Evolutionary conservation across 2,888 invertebrate species (phyloP).

Genomic region (Bruchidius siliquastri): DNA sequence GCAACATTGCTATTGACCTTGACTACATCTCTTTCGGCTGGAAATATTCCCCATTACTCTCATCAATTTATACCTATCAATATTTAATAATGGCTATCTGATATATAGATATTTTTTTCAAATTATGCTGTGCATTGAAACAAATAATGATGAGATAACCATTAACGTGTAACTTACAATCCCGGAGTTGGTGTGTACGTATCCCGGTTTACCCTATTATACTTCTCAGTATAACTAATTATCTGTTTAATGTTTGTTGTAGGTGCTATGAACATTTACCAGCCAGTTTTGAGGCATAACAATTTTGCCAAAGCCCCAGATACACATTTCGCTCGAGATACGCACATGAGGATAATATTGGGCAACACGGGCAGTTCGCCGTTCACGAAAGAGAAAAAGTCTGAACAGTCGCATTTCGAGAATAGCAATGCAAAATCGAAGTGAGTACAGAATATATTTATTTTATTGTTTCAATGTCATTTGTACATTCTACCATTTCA

Average conservation of each 20-base stretch:
- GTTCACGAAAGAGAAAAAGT: constrained; percentile 38
- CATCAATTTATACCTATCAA: too few relatives aligned
- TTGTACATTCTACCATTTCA: neutral
- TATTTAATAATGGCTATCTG: too few relatives aligned
- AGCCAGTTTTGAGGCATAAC: constrained; percentile 45
- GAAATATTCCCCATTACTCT: too few relatives aligned
- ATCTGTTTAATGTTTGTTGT: constrained; percentile 7
- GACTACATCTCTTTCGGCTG: too few relatives aligned
- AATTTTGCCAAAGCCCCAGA: constrained; percentile 56
- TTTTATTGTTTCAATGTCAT: neutral
- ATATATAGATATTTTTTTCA: too few relatives aligned
- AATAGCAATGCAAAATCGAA: constrained; percentile 34
- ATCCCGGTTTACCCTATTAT: too few relatives aligned
- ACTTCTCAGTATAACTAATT: neutral
- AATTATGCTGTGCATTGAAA: too few relatives aligned
- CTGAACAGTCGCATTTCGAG: constrained; percentile 21
- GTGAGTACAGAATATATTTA: constrained; percentile 17
- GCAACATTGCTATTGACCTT: too few relatives aligned
- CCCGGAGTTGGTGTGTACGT: too few relatives aligned
- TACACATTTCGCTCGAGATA: constrained; percentile 83
- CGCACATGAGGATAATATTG: constrained; percentile 86
- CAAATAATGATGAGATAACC: too few relatives aligned
- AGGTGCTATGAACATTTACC: constrained; percentile 47
- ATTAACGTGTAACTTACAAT: too few relatives aligned
- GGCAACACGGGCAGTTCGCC: constrained; percentile 39